Conservation (phyloP, 2,113 vertebrate species). For the Bungarus multicinctus region DNA sequence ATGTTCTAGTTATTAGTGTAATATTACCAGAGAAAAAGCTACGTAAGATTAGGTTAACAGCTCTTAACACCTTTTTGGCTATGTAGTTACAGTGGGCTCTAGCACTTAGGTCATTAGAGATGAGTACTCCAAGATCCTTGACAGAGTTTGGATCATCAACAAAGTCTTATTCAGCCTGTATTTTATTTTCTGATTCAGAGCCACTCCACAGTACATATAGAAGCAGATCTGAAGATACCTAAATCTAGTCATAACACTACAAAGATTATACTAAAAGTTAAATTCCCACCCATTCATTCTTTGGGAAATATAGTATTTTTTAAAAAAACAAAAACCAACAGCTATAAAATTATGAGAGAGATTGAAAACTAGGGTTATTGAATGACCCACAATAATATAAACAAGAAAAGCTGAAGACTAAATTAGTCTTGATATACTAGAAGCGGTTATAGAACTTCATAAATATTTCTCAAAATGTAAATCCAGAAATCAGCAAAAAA, state of each 20-base stretch:
- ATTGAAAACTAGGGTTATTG: not conserved
- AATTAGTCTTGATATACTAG: constrained; percentile 35
- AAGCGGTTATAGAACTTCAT: constrained; percentile 18
- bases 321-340: too few species aligned
- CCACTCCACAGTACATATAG: not conserved
- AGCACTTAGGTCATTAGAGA: too few species aligned
- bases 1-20: too few species aligned
- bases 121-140: too few species aligned
- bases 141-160: too few species aligned
- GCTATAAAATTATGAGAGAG: not conserved
- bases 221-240: not conserved
- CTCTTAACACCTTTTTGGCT: too few species aligned
- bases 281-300: not conserved
- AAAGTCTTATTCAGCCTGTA: too few species aligned
- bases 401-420: constrained; percentile 12
- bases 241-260: not conserved
- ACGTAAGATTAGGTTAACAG: too few species aligned
- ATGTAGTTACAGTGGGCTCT: too few species aligned
- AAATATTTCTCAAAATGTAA: constrained; percentile 43
- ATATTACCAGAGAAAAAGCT: too few species aligned
- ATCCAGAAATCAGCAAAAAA: constrained; percentile 39
- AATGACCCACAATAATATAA: not conserved
- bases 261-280: not conserved
- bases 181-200: too few species aligned
- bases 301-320: too few species aligned